Evolutionary conservation across 1,140 invertebrate genomes (phyloP), one percentile per base, ranked within the genome.

Genomic region (Planococcus citri): DNA sequence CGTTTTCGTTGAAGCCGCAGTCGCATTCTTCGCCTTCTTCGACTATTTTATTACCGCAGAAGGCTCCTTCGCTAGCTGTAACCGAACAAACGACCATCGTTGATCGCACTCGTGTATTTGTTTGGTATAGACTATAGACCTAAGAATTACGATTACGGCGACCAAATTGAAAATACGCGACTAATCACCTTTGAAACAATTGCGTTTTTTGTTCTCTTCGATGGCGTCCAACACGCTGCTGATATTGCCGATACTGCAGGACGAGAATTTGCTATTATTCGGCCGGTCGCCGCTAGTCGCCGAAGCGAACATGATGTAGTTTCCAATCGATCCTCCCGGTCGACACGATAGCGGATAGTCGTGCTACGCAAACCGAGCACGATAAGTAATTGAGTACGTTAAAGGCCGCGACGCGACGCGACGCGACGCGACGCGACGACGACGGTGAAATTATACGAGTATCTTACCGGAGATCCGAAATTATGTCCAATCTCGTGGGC

Each of bases 401-500:
- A n/a, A n/a, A n/a, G n/a, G n/a, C n/a, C n/a, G n/a, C n/a, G n/a
- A n/a, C n/a, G n/a, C n/a, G n/a, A n/a, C n/a, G n/a, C n/a, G n/a
- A n/a, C n/a, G n/a, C n/a, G n/a, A n/a, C n/a, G n/a, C n/a, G n/a
- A n/a, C n/a, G n/a, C n/a, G n/a, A n/a, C n/a, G n/a, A n/a, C n/a
- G n/a, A n/a, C n/a, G n/a, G n/a, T n/a, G n/a, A n/a, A n/a, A n/a
- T n/a, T n/a, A n/a, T n/a, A 27, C 25, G 9, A 60, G 22, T n/a
- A 60, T 6, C 33, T 86, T 82, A 95, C 92, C 76, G 94, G 93
- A 72, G 95, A 97, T 69, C 97, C 97, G 82, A 99, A 99, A 80
- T 98, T 99, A 77, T 99, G 97, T 2, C 97, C 97, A 76, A 99
- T 97, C 81, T 99, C 97, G 78, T 99, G 97, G 9, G 97, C 97